A percentile compares a stretch with the other conserved stretches of the same genome.
These are phyloP conservation scores for Ametastegia equiseti DNA, from an alignment of 2,888 invertebrate genomes.

Conservation along the genomic window DNA sequence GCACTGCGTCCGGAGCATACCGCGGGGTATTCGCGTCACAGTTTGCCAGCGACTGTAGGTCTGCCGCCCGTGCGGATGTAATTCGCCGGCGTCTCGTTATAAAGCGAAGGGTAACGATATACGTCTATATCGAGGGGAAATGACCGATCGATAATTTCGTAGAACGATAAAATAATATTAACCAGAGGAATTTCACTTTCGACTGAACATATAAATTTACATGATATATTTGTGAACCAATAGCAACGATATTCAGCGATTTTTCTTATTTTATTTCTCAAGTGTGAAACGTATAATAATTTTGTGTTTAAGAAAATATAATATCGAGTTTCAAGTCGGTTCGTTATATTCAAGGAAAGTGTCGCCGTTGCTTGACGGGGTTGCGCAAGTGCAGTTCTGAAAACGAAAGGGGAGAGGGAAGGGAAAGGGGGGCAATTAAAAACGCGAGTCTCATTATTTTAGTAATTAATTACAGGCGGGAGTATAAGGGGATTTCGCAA, in stretches of 20 bases:
- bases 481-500: constrained; percentile 10
- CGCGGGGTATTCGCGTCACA: constrained; percentile 68
- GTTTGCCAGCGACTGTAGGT: constrained; percentile 36
- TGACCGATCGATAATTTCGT: background rate
- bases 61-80: constrained; percentile 24
- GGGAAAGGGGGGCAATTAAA: constrained; percentile 3
- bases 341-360: background rate
- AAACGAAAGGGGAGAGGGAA: background rate
- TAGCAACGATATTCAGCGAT: too few relatives aligned
- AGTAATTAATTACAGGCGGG: background rate
- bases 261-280: too few relatives aligned
- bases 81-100: background rate
- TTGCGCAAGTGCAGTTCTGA: background rate
- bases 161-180: background rate
- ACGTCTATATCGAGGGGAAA: background rate
- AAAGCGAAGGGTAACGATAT: background rate
- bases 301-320: too few relatives aligned
- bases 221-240: too few relatives aligned
- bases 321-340: background rate
- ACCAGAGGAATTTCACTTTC: too few relatives aligned
- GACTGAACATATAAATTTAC: too few relatives aligned
- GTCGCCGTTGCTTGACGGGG: too few relatives aligned
- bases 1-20: constrained; percentile 75
- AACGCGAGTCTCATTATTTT: constrained; percentile 1
- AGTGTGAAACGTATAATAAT: too few relatives aligned